A percentile compares a stretch with the other conserved stretches of the same genome.
These are phyloP conservation scores for Dipodomys stephensi DNA, from an alignment of 2,113 vertebrate genomes.

Conservation along the genomic window DNA sequence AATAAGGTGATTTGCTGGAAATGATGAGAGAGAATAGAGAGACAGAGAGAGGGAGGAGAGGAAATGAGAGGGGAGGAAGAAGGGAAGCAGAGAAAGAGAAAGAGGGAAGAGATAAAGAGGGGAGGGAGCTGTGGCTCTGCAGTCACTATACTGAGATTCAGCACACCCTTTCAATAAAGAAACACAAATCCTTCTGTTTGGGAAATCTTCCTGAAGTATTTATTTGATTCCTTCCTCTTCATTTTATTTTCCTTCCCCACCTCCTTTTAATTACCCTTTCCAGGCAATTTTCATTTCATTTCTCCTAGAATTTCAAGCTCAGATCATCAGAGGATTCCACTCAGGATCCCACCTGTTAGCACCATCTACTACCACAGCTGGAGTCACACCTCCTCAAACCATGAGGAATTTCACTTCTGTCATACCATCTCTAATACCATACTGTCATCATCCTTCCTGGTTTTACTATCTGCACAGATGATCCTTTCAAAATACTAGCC, in stretches of 20 bases:
- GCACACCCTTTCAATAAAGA: neutral
- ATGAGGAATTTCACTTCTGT: neutral
- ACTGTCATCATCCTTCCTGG: neutral
- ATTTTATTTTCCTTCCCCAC: neutral
- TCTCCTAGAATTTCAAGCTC: neutral
- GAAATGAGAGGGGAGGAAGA: too few species aligned
- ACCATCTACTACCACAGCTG: neutral
- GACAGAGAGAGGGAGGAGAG: too few species aligned
- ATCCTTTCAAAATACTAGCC: slow-evolving; percentile 1
- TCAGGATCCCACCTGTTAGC: neutral
- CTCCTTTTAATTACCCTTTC: neutral
- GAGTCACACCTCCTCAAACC: neutral
- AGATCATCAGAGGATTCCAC: slow-evolving; percentile 5
- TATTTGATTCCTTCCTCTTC: neutral
- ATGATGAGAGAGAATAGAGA: too few species aligned
- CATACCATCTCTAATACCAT: neutral
- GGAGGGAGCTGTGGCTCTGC: neutral
- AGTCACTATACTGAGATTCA: neutral
- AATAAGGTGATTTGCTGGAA: slow-evolving; percentile 16
- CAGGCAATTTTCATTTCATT: neutral
- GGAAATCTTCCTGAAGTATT: slow-evolving; percentile 15
- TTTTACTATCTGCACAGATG: neutral
- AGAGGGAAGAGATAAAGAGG: too few species aligned
- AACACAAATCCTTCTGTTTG: slow-evolving; percentile 9
- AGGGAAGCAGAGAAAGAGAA: too few species aligned